Percentiles rank a stretch among this genome's conserved stretches.
phyloP scores from a whole-genome alignment of 2,888 invertebrate species.

The Nomada ruficornis region DNA sequence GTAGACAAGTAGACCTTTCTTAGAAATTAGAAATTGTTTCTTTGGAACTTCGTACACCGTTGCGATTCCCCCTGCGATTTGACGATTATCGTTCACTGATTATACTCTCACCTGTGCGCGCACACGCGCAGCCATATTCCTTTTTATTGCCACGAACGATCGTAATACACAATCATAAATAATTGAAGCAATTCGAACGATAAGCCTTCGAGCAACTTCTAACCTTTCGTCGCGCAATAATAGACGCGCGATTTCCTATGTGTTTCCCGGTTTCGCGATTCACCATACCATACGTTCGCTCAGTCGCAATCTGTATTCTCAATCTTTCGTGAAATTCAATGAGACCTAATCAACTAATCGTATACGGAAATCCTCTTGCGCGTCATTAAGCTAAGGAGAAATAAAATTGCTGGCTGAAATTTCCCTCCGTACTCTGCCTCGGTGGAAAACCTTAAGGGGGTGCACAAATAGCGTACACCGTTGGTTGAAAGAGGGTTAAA shows the following conservation, averaged over 20 bases:
- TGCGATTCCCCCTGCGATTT: too few species aligned
- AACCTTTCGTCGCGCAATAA: slow-evolving; percentile 40
- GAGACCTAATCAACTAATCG: neutral
- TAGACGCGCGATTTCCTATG: slow-evolving; percentile 17
- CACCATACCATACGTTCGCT: neutral
- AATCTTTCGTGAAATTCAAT: slow-evolving; percentile 20
- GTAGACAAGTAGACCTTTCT: too few species aligned
- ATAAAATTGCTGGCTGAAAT: slow-evolving; percentile 19
- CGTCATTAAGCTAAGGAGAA: slow-evolving; percentile 10
- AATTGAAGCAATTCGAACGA: slow-evolving; percentile 26
- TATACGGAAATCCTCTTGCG: neutral
- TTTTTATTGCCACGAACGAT: slow-evolving; percentile 15
- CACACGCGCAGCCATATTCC: too few species aligned
- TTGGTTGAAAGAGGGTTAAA: neutral
- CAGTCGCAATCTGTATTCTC: neutral
- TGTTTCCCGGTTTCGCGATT: neutral
- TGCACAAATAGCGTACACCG: neutral
- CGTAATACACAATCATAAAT: slow-evolving; percentile 15
- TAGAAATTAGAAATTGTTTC: too few species aligned
- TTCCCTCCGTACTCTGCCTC: too few species aligned
- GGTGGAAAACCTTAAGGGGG: neutral
- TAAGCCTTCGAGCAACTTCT: slow-evolving; percentile 34
- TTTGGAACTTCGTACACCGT: too few species aligned
- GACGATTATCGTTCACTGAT: too few species aligned
- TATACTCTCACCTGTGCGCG: too few species aligned